phyloP scores from a whole-genome alignment of 2,888 invertebrate genomes.

The Tetropium fuscum region DNA sequence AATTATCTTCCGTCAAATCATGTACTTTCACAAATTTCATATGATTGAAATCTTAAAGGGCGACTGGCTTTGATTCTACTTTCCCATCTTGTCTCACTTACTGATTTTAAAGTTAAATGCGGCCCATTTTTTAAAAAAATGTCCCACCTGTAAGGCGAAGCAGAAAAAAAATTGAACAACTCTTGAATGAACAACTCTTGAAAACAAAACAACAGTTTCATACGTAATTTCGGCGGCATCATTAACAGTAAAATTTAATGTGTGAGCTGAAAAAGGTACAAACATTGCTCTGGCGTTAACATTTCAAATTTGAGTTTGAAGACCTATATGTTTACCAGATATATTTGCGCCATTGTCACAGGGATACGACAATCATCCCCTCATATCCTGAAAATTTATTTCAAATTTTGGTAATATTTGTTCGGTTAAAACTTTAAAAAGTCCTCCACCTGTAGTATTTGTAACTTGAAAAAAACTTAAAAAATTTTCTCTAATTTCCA shows the following conservation, averaged over 20 bases:
- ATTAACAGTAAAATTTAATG: slow-evolving; percentile 31
- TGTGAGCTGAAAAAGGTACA: slow-evolving; percentile 34
- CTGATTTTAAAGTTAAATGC: slow-evolving; percentile 10
- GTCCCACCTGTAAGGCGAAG: slow-evolving; percentile 26
- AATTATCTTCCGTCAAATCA: slow-evolving; percentile 15
- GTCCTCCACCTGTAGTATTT: not conserved
- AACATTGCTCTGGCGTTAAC: slow-evolving; percentile 26
- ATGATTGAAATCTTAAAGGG: slow-evolving; percentile 6
- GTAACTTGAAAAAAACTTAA: slow-evolving; percentile 15
- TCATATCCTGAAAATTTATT: not conserved
- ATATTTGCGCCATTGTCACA: slow-evolving; percentile 29
- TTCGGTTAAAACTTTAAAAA: not conserved
- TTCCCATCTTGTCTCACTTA: slow-evolving; percentile 16
- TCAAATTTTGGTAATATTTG: slow-evolving; percentile 7
- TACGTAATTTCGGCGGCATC: slow-evolving; percentile 27
- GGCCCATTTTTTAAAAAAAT: slow-evolving; percentile 26
- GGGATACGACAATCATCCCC: not conserved
- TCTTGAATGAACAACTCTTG: slow-evolving; percentile 32
- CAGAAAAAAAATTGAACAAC: slow-evolving; percentile 26
- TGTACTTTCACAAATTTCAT: slow-evolving; percentile 18
- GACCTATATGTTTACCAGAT: slow-evolving; percentile 27
- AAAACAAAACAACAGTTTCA: slow-evolving; percentile 28
- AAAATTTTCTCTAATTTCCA: slow-evolving; percentile 27
- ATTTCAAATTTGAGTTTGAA: slow-evolving; percentile 23
- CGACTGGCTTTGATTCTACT: slow-evolving; percentile 4